These are phyloP conservation scores for Mesoclemmys tuberculata DNA, from an alignment of 2,113 vertebrate species.

Conservation along the genomic window DNA sequence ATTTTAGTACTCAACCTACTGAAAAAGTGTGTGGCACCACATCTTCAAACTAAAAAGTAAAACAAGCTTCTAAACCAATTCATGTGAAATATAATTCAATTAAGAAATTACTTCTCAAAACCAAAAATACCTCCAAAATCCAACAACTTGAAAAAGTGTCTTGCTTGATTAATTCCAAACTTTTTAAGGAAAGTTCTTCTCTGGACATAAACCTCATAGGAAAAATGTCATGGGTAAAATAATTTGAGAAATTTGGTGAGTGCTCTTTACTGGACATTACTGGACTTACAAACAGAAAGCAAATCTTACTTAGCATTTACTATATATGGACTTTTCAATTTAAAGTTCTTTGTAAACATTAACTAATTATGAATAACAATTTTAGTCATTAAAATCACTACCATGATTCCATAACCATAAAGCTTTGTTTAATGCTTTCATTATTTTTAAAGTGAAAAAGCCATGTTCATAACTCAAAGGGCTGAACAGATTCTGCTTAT, in stretches of 20 bases:
- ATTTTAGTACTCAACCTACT: neutral
- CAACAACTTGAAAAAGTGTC: neutral
- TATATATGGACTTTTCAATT: neutral
- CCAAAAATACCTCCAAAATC: neutral
- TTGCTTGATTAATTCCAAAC: neutral
- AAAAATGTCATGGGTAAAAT: too few species aligned
- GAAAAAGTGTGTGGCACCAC: neutral
- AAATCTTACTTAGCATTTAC: neutral
- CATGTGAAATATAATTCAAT: too few species aligned
- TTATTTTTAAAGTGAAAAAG: neutral
- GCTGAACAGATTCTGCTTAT: neutral
- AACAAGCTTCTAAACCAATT: too few species aligned
- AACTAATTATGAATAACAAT: slow-evolving; percentile 20
- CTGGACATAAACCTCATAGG: neutral
- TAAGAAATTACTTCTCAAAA: neutral
- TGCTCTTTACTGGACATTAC: neutral
- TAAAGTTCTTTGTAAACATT: slow-evolving; percentile 54
- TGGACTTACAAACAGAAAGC: neutral
- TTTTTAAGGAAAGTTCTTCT: neutral
- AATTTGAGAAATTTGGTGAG: neutral
- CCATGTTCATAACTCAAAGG: neutral
- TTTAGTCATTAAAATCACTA: neutral
- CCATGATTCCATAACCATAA: neutral
- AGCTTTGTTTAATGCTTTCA: neutral
- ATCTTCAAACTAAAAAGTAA: neutral